Evolutionary conservation across 2,888 invertebrate genomes (phyloP), one percentile per base, ranked within the genome.

Genomic region (Ephialtes manifestator): DNA sequence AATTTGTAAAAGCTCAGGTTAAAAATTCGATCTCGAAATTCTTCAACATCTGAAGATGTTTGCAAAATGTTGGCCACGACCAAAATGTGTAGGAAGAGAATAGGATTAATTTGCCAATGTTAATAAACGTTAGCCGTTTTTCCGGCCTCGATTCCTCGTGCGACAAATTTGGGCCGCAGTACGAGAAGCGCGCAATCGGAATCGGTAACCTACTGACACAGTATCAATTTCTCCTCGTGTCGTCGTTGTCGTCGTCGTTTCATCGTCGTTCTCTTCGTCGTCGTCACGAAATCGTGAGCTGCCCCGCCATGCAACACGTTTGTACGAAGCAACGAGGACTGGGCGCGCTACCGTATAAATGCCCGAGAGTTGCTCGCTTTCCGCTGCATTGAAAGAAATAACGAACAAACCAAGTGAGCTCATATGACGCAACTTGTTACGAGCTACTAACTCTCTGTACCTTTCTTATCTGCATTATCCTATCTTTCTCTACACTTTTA

Each of bases 191-290:
- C 89, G 86, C 87, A 82, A 89, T 90, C 86, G 90, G 87, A 90
- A 92, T 93, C 90, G 89, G 87, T 91, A 92, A 87, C 89, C 89
- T 88, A 89, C 89, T 89, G 88, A 89, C 89, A 89, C 84, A 89
- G 87, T 87, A 88, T 88, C 86, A 78, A 65, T 35, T 46, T 60
- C 63, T 83, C 31, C 43, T 31, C 72, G 35, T 72, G 28, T 65
- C 55, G 43, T 46, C 18, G 24, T 31, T 31, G 58, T 71, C 70
- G 68, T 67, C 65, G 68, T 71, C 70, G 71, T 18, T 78, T 46
- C 60, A 60, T 76, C 70, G 60, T 53, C 76, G n/a, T 43, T 18
- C 43, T 24, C 46, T 11, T 65, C 65, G 53, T 74, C 39, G 39
- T 89, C 86, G 80, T 85, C 86, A 81, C 86, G 87, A 89, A 88